Evolutionary conservation across 2,888 invertebrate species (phyloP).

Genomic region (Incurvaria masculella): DNA sequence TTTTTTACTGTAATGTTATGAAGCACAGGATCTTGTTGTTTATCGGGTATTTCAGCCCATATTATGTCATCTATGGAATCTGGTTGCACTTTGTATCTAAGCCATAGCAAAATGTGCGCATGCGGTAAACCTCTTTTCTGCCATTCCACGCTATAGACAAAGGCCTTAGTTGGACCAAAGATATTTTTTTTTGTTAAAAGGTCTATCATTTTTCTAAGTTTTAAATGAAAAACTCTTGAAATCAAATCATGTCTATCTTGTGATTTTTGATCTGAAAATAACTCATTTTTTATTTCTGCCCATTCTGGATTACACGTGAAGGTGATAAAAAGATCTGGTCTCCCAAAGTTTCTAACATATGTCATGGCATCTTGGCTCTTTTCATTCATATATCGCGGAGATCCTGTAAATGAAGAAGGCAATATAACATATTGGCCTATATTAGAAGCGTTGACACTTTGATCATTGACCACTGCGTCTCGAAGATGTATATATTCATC

Average conservation of each 20-base stretch:
- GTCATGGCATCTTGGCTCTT: conserved; percentile 35
- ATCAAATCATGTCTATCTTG: conserved; percentile 28
- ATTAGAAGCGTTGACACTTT: conserved; percentile 11
- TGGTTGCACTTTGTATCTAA: conserved; percentile 20
- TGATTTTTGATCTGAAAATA: conserved; percentile 19
- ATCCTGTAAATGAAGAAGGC: conserved; percentile 23
- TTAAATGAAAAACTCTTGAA: conserved; percentile 24
- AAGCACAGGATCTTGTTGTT: conserved; percentile 11
- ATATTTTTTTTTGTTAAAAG: conserved; percentile 15
- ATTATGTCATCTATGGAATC: conserved; percentile 14
- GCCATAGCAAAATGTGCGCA: conserved; percentile 17
- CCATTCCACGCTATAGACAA: conserved; percentile 22
- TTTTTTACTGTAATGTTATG: conserved; percentile 13
- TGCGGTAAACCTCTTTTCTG: conserved; percentile 23
- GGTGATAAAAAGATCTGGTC: conserved; percentile 36
- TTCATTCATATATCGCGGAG: conserved; percentile 26
- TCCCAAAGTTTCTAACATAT: conserved; percentile 31
- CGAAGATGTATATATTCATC: conserved; percentile 19
- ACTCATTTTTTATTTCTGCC: conserved; percentile 26
- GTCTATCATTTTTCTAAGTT: conserved; percentile 19
- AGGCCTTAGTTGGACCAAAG: conserved; percentile 16
- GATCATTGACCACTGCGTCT: conserved; percentile 20
- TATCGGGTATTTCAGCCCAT: conserved; percentile 13
- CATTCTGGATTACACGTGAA: conserved; percentile 36
- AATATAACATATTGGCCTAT: conserved; percentile 25